Evolutionary conservation across 2,888 invertebrate genomes (phyloP).

Genomic region (Calameuta filiformis): DNA sequence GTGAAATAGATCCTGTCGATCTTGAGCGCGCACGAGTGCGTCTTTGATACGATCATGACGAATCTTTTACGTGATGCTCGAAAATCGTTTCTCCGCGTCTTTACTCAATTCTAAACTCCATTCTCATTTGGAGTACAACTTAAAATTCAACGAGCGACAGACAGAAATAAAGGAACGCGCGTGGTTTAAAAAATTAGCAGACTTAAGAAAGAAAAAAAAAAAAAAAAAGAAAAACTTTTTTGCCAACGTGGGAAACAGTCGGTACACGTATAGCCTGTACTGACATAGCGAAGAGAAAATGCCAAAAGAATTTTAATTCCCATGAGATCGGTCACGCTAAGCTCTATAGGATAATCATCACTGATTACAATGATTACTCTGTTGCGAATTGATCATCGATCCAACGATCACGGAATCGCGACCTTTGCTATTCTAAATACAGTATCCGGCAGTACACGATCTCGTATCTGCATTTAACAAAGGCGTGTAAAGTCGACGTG

Average conservation of each 20-base stretch:
- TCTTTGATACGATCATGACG: background rate
- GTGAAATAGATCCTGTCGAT: conserved; percentile 49
- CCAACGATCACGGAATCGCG: background rate
- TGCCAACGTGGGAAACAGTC: background rate
- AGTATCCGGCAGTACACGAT: background rate
- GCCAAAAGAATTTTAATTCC: background rate
- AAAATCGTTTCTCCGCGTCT: background rate
- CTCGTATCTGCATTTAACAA: background rate
- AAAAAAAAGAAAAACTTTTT: conserved; percentile 2
- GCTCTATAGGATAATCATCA: background rate
- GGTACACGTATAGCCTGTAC: background rate
- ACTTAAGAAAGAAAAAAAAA: conserved; percentile 1
- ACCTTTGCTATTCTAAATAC: background rate
- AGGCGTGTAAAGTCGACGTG: background rate
- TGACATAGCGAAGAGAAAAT: background rate
- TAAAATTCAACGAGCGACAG: background rate
- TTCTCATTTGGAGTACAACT: background rate
- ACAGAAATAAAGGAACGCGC: background rate
- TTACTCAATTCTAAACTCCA: background rate
- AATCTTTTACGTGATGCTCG: background rate
- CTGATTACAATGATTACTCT: background rate
- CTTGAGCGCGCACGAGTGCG: background rate
- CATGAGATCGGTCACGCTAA: background rate
- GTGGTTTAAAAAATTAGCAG: background rate
- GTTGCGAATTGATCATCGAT: background rate